Conservation (phyloP, 2,113 vertebrate genomes). For the Ceratotherium simum region DNA sequence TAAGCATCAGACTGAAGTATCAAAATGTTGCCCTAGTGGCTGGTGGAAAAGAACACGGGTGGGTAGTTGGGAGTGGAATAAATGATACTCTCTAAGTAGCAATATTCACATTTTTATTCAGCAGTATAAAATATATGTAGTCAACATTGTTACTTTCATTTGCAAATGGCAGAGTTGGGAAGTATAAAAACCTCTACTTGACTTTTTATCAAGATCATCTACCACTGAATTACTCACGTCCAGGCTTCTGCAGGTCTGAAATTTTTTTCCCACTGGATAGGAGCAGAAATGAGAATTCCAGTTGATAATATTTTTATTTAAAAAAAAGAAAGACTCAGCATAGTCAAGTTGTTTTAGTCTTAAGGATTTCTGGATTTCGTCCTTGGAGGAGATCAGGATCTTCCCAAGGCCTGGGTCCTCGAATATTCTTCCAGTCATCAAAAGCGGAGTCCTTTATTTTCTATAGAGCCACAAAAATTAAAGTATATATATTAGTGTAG, state of each 20-base stretch:
- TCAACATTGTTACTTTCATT: slow-evolving; percentile 1
- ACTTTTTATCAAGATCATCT: slow-evolving; percentile 62
- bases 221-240: slow-evolving; percentile 49
- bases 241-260: neutral
- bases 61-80: neutral
- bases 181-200: slow-evolving; percentile 62
- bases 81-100: slow-evolving; percentile 16
- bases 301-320: slow-evolving; percentile 29
- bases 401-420: slow-evolving; percentile 96
- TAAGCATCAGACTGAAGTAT: slow-evolving; percentile 54
- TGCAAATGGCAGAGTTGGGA: slow-evolving; percentile 45
- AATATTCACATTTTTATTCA: slow-evolving; percentile 72
- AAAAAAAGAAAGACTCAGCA: slow-evolving; percentile 28
- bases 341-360: slow-evolving; percentile 79
- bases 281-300: slow-evolving; percentile 33
- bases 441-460: slow-evolving; percentile 90
- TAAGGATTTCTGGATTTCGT: slow-evolving; percentile 80
- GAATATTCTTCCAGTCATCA: slow-evolving; percentile 96
- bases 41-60: slow-evolving; percentile 26
- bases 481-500: slow-evolving; percentile 63
- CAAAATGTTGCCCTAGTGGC: neutral
- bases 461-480: slow-evolving; percentile 86
- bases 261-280: neutral
- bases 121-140: slow-evolving; percentile 33
- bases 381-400: slow-evolving; percentile 93